Evolutionary conservation across 2,797 vertebrate species (phyloP).

Genomic region (Paedocypris micromegethes): DNA sequence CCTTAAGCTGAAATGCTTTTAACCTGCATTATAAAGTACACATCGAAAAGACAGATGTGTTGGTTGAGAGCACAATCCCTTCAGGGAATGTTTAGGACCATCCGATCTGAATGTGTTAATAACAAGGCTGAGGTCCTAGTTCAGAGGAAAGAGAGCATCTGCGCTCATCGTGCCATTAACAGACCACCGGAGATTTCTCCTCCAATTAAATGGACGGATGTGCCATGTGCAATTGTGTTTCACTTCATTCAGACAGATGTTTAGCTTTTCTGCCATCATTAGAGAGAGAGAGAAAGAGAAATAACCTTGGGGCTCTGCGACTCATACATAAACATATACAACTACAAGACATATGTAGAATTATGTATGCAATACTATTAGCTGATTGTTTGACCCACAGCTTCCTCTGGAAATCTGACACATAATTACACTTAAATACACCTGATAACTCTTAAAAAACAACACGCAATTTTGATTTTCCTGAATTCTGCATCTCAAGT

Average conservation of each 20-base stretch:
- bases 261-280: conserved; percentile 10
- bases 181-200: conserved; percentile 6
- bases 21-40: not conserved
- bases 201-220: not conserved
- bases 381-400: not conserved
- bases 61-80: conserved; percentile 2
- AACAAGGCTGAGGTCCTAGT: conserved; percentile 21
- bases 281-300: not conserved
- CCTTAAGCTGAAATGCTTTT: not conserved
- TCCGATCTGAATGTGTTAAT: conserved; percentile 22
- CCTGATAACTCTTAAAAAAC: too few species aligned
- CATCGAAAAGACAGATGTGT: conserved; percentile 37
- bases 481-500: too few species aligned
- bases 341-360: conserved; percentile 5
- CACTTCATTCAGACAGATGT: conserved; percentile 31
- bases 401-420: not conserved
- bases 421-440: too few species aligned
- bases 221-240: not conserved
- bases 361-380: not conserved
- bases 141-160: conserved; percentile 28
- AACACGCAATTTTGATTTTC: too few species aligned
- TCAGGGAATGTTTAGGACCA: conserved; percentile 22
- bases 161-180: conserved; percentile 20
- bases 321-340: conserved; percentile 7
- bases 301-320: not conserved